Evolutionary conservation across 2,113 vertebrate species (phyloP).

Genomic region (Gavia stellata): DNA sequence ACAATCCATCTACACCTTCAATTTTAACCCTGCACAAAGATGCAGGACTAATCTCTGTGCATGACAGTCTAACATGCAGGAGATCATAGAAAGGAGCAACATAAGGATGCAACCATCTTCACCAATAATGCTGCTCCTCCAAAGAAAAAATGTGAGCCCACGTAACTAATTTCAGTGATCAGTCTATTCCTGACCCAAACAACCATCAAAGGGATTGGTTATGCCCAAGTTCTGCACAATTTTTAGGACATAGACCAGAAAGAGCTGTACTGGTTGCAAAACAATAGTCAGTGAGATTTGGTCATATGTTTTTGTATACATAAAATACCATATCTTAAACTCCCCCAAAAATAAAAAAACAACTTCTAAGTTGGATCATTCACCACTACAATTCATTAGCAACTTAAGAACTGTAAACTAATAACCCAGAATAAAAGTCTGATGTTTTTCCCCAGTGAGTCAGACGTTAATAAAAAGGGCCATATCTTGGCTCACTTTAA

Average conservation of each 20-base stretch:
- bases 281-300: not conserved
- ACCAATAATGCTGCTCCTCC: not conserved
- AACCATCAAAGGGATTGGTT: not conserved
- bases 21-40: not conserved
- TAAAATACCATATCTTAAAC: not conserved
- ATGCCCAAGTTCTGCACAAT: not conserved
- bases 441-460: not conserved
- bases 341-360: not conserved
- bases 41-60: not conserved
- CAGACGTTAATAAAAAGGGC: slow-evolving; percentile 11
- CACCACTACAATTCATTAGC: not conserved
- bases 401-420: slow-evolving; percentile 2
- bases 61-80: not conserved
- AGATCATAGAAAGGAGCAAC: not conserved
- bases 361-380: not conserved
- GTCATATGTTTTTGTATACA: not conserved
- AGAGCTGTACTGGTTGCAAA: not conserved
- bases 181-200: not conserved
- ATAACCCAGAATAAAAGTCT: slow-evolving; percentile 42
- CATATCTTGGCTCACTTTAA: slow-evolving; percentile 32
- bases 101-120: not conserved
- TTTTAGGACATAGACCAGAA: not conserved
- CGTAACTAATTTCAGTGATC: not conserved
- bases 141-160: not conserved
- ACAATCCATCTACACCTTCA: not conserved